Base-by-base conservation (phyloP, 2,888 invertebrate genomes). In the Amphimallon solstitiale region DNA sequence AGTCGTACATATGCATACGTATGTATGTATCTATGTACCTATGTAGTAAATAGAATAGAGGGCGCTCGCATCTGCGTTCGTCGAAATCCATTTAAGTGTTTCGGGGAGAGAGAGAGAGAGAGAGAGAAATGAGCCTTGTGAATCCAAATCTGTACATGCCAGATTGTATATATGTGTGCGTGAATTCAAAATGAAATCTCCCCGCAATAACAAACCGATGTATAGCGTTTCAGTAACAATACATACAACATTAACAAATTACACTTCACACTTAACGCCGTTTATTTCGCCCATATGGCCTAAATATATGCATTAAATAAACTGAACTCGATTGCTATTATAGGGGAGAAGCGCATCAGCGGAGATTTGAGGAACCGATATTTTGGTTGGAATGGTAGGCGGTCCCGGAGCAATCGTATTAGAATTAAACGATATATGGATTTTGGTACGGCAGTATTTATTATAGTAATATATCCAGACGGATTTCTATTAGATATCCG, bases 231-330 rank as follows among this genome's bases (percentile, higher is more conserved):
- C 74, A 14, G 35, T 51, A 51, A 15, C 52, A 5, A 38, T 59
- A 43, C 43, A 34, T 71, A 70, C 69, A 79, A 77, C 79, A 79
- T 79, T 80, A 80, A 80, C 80, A 80, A 80, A 80, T 80, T 80
- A 75, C 78, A 74, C 74, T 79, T 78, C 78, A 77, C 78, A 78
- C 78, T 78, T 78, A 77, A 77, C 76, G 76, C 74, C 74, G 74
- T 76, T 78, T 77, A 76, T 76, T 74, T 75, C 74, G 79, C 77
- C 29, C 80, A 80, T 79, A 81, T 80, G 81, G 80, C 76, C 74
- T 76, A 79, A 80, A 80, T 80, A 77, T 80, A 79, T 79, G 79
- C 80, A 79, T 79, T 79, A 78, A 79, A 80, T 78, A 78, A 76
- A 77, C 77, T 67, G 70, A 67, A n/a, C 68, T 29, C 5, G 70